Percentiles rank a stretch among this genome's conserved stretches.
phyloP scores from a whole-genome alignment of 2,888 invertebrate species.

The Dasysyrphus tricinctus region DNA sequence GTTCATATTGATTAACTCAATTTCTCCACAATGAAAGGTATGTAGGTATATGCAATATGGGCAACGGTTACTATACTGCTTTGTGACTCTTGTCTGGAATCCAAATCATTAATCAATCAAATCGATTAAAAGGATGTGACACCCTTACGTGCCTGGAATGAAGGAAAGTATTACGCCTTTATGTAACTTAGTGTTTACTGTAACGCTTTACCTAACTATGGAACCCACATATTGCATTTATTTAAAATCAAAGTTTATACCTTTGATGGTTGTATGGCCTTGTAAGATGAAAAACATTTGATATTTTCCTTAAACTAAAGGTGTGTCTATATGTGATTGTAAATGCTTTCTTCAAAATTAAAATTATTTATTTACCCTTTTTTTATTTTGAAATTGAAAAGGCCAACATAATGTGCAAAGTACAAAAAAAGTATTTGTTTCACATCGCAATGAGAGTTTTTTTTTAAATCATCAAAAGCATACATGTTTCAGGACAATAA shows the following conservation, averaged over 20 bases:
- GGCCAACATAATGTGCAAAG: no score
- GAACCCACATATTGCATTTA: neutral
- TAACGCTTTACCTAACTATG: neutral
- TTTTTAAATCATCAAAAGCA: neutral
- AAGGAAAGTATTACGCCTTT: constrained; percentile 24
- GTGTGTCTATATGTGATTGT: no score
- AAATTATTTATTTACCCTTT: neutral
- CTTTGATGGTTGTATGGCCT: neutral
- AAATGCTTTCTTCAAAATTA: neutral
- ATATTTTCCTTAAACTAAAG: neutral
- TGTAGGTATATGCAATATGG: neutral
- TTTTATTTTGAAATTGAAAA: no score
- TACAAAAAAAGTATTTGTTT: neutral
- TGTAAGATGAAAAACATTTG: neutral
- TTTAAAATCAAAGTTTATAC: neutral
- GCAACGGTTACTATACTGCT: constrained; percentile 19
- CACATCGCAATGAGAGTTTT: neutral
- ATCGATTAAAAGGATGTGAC: constrained; percentile 60
- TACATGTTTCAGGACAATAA: neutral
- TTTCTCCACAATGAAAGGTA: constrained; percentile 32
- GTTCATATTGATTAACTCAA: constrained; percentile 12
- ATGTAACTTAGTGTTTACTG: neutral
- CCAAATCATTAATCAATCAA: constrained; percentile 71
- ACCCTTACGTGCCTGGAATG: constrained; percentile 66
- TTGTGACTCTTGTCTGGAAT: constrained; percentile 59